Base-by-base conservation (phyloP, 2,797 vertebrate species). In the Malurus leucopterus region DNA sequence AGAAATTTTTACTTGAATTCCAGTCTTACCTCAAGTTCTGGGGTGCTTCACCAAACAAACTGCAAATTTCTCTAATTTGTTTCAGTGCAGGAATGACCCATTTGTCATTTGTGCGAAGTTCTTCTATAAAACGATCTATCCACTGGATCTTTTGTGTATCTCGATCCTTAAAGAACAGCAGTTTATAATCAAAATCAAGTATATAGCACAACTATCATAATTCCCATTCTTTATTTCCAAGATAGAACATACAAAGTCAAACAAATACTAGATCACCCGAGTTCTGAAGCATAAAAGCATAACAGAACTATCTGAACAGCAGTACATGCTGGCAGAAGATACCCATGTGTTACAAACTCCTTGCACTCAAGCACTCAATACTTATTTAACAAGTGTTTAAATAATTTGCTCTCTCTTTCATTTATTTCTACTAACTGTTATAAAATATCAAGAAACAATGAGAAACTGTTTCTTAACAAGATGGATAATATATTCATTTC, bases 61-160 rank as follows among this genome's bases (percentile, higher is more conserved):
- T 99, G 97, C 99, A 99, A 94, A 99, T 99, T 98, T 99, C 99
- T 97, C 99, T 98, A 92, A 99, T 99, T 96, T 99, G 99, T 96
- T 99, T 99, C 96, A 99, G 96, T 88, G 99, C 99, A 90, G 99
- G 99, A 94, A 99, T 99, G 90, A 99, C 99, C 99, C 99, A 99
- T 95, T 99, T 99, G 96, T 99, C 99, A 96, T 99, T 99, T 96
- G 99, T 99, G 96, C 99, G 98, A 95, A 99, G 97, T 89, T 99
- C 99, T 97, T 99, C 99, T 97, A 99, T 99, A 96, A 99, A 99
- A 76, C 99, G 98, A 97, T 99, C 99, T 94, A 99, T 99, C 99
- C 99, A 99, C 88, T 99, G 99, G 93, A 99, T 99, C 98, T 99
- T 99, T 79, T 99, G 99, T 6, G 99, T 99, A 95, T 99, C 99